A percentile compares a stretch with the other conserved stretches of the same genome.
Conservation (phyloP, 1,140 invertebrate genomes). For the Atopsyche davidsoni region DNA sequence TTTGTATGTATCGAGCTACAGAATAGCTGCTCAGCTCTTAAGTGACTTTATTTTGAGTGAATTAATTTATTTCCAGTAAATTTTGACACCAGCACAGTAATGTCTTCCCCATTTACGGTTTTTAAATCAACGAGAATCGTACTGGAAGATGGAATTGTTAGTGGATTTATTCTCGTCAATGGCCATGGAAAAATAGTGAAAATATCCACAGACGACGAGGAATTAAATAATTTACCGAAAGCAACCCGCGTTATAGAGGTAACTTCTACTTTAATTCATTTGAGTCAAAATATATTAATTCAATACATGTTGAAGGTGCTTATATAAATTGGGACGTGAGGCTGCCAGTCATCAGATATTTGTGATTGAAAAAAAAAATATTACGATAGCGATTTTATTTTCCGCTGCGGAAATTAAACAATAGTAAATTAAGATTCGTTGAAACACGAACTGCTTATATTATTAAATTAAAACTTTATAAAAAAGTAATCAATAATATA, state of each 20-base stretch:
- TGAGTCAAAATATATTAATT: background rate
- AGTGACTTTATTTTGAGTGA: too few relatives aligned
- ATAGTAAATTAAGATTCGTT: background rate
- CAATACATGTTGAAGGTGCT: background rate
- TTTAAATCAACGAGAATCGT: slow-evolving; percentile 35
- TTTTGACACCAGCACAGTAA: too few relatives aligned
- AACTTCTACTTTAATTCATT: slow-evolving; percentile 23
- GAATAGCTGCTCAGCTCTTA: too few relatives aligned
- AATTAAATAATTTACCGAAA: slow-evolving; percentile 42
- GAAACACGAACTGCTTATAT: background rate
- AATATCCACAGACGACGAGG: slow-evolving; percentile 37
- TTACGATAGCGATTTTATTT: background rate
- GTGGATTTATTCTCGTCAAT: slow-evolving; percentile 40
- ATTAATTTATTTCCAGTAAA: too few relatives aligned
- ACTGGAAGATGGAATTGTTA: slow-evolving; percentile 36
- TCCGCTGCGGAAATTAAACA: background rate
- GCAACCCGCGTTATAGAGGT: slow-evolving; percentile 42
- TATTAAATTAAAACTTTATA: background rate
- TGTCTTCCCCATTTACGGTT: slow-evolving; percentile 1
- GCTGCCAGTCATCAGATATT: background rate
- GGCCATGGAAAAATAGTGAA: slow-evolving; percentile 38
- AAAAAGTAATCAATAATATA: slow-evolving; percentile 1
- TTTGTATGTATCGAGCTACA: too few relatives aligned
- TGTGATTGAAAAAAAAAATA: background rate
- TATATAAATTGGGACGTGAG: background rate